Evolutionary conservation across 2,113 vertebrate species (phyloP), one percentile per base, ranked within the genome.

Genomic region (Synchiropus splendidus): DNA sequence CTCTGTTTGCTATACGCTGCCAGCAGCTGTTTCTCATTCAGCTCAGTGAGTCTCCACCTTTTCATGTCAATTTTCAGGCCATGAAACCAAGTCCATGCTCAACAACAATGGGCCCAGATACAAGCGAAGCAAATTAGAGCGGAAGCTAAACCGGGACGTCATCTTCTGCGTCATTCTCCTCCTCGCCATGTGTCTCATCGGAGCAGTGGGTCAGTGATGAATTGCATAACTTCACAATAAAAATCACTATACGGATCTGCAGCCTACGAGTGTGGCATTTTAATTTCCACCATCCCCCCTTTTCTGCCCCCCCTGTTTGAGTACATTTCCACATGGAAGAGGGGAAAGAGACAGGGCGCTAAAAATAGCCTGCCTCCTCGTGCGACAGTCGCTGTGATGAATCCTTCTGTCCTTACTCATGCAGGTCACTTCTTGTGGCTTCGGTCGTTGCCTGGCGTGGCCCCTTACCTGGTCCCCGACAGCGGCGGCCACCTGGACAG

Each of bases 41-140:
- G 21, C 21, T 27, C 21, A 27, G 8, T 27, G 21, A 27, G 4
- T 27, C 21, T 27, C 21, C 30, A 5, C 37, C 13, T 51, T 57
- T 52, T 55, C 8, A 35, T 71, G 18, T 13, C n/a, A 21, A 9
- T 51, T 61, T 77, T 30, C 74, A 98, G 95, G 92, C 39, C 91
- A 89, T 11, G 95, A 98, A 62, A 92, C 92, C 1, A 98, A 98
- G 75, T 89, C 92, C 58, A 92, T 98, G 94, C 76, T 97, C 10
- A 97, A 96, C 80, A 92, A 90, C 71, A 87, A 61, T 0, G 88
- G 88, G 2, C 81, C 92, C 0, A 86, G 91, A 12, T 94, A 90
- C 79, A 97, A 98, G 58, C 89, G 90, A 78, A 98, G 95, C 86
- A 89, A 89, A 76, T 77, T 96, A 1, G 92, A 98, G 77, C 82